Conservation (phyloP, 2,797 vertebrate genomes). For the Varecia variegata region DNA sequence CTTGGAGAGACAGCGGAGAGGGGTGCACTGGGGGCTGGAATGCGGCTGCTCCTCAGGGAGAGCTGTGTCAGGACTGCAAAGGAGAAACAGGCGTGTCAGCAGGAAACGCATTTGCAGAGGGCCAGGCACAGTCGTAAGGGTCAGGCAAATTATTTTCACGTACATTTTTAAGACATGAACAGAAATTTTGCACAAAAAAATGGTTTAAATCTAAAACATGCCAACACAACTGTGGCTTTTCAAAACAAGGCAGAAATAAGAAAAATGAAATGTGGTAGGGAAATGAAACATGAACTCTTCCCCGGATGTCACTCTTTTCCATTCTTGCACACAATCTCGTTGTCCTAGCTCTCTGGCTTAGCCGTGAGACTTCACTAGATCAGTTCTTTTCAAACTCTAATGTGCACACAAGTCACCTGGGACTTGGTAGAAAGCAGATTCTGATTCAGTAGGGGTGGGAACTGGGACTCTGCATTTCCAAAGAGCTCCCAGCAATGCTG, state of each 20-base stretch:
- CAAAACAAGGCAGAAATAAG: neutral
- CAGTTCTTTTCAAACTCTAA: neutral
- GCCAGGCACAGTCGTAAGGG: neutral
- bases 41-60: constrained; percentile 87
- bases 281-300: neutral
- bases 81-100: constrained; percentile 68
- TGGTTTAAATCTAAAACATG: neutral
- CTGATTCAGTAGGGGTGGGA: neutral
- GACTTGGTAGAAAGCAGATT: neutral
- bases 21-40: constrained; percentile 90
- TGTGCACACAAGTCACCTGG: neutral
- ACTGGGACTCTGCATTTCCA: neutral
- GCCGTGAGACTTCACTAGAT: neutral
- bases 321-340: neutral
- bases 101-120: neutral
- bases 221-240: neutral
- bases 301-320: neutral
- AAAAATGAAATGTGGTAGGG: neutral
- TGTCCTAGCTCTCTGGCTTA: neutral
- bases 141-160: neutral
- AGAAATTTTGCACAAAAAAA: neutral
- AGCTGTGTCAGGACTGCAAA: constrained; percentile 91
- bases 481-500: neutral
- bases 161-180: neutral
- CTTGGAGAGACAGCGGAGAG: constrained; percentile 91